phyloP scores from a whole-genome alignment of 2,113 vertebrate genomes.

The Puffinus mauretanicus region DNA sequence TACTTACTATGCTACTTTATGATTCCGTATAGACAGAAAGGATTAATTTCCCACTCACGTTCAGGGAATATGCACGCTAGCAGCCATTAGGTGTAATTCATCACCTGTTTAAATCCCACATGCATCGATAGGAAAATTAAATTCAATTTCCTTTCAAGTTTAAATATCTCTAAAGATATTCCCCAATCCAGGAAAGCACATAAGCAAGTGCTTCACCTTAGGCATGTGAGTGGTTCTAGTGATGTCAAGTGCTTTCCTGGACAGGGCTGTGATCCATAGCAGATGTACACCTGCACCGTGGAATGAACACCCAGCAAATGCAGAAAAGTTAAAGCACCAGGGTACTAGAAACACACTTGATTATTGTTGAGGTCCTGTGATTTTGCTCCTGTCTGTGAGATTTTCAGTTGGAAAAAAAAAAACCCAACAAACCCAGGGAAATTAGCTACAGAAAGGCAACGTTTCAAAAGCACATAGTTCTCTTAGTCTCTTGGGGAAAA shows the following conservation, averaged over 20 bases:
- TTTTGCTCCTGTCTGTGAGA: constrained; percentile 23
- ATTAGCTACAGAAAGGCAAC: constrained; percentile 17
- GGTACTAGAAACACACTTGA: constrained; percentile 16
- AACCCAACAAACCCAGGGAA: not conserved
- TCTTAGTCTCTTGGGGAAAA: constrained; percentile 13
- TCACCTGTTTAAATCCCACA: constrained; percentile 36
- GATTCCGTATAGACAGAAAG: not conserved
- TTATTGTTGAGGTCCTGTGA: constrained; percentile 7
- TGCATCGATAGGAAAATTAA: constrained; percentile 14
- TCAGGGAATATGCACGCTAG: not conserved
- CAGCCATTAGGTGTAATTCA: not conserved
- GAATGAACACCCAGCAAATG: not conserved
- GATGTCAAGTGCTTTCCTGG: constrained; percentile 54
- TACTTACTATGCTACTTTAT: not conserved
- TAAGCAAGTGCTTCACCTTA: not conserved
- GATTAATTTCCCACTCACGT: not conserved
- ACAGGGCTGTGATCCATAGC: constrained; percentile 41
- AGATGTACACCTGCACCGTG: constrained; percentile 41
- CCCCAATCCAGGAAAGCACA: not conserved
- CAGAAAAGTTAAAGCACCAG: constrained; percentile 15
- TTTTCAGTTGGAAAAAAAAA: not conserved
- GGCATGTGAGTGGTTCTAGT: not conserved
- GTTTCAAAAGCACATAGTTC: constrained; percentile 35
- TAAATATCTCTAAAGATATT: constrained; percentile 19
- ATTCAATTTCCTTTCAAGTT: constrained; percentile 19